Evolutionary conservation across 2,797 vertebrate genomes (phyloP), one percentile per base, ranked within the genome.

Genomic region (Phrynocephalus guinanensis): DNA sequence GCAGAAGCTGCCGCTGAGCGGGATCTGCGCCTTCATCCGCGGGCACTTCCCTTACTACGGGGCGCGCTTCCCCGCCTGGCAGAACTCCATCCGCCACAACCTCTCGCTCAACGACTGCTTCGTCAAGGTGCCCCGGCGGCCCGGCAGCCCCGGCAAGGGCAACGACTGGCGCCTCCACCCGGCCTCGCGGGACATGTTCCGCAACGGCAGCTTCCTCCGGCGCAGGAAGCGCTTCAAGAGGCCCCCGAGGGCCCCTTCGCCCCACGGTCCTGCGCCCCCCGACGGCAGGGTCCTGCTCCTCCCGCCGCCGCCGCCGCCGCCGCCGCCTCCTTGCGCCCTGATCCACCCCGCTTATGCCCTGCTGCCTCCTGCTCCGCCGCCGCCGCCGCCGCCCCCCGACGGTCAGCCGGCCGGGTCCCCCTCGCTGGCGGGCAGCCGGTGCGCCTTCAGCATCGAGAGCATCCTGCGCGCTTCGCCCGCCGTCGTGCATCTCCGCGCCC

Each of bases 11-110:
- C 98, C 98, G 2, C 97, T 98, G 28, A 97, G 98, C 63, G 98
- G 97, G 88, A 98, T 99, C 93, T 98, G 98, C 87, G 98, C 98
- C 93, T 98, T 99, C 93, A 98, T 98, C 96, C 98, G 98, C 96
- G 96, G 96, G 94, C 98, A 98, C 95, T 99, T 98, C 67, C 97
- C 98, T 2, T 98, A 98, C 93, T 99, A 98, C 95, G 95, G 96
- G 88, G 97, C 97, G 87, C 98, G 97, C 95, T 98, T 98, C 91
- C 98, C 98, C 0, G 98, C 98, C 1, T 98, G 97, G 98, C 98
- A 98, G 96, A 98, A 98, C 97, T 97, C 97, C 93, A 98, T 98
- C 95, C 90, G 98, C 3, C 98, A 98, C 96, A 98, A 98, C 96
- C 95, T 98, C 81, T 98, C 98, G 89, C 96, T 98, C 79, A 98